These are phyloP conservation scores for Drosophila repleta DNA, from an alignment of 1,140 invertebrate genomes.

Conservation along the genomic window DNA sequence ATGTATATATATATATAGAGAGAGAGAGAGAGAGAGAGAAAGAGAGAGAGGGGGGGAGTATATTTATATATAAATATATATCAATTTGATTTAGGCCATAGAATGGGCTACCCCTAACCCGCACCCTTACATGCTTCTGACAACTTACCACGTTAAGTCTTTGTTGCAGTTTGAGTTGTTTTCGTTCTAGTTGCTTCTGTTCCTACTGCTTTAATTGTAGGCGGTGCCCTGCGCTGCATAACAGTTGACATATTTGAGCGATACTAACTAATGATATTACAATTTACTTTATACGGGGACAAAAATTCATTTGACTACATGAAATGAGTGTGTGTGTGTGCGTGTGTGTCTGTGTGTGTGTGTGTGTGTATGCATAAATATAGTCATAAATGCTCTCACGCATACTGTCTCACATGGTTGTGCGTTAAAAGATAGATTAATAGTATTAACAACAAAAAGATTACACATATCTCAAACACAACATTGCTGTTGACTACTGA, in stretches of 20 bases:
- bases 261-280: constrained; percentile 9
- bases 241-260: constrained; percentile 28
- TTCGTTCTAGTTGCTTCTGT: background rate
- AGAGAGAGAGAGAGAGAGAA: too few species aligned
- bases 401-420: background rate
- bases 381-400: too few species aligned
- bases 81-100: constrained; percentile 45
- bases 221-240: constrained; percentile 46
- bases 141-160: constrained; percentile 35
- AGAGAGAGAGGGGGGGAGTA: too few species aligned
- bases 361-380: background rate
- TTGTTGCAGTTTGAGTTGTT: constrained; percentile 9
- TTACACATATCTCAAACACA: constrained; percentile 33
- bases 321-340: too few species aligned
- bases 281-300: too few species aligned
- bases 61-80: constrained; percentile 32
- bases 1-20: constrained; percentile 6
- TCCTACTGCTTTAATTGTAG: constrained; percentile 36
- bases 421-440: constrained; percentile 12
- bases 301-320: too few species aligned
- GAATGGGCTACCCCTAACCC: background rate
- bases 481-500: constrained; percentile 16
- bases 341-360: too few species aligned
- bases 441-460: constrained; percentile 25
- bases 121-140: background rate